Percentiles rank a stretch among this genome's conserved stretches.
These are phyloP conservation scores for Mermis nigrescens DNA, from an alignment of 2,888 invertebrate genomes.

Conservation along the genomic window DNA sequence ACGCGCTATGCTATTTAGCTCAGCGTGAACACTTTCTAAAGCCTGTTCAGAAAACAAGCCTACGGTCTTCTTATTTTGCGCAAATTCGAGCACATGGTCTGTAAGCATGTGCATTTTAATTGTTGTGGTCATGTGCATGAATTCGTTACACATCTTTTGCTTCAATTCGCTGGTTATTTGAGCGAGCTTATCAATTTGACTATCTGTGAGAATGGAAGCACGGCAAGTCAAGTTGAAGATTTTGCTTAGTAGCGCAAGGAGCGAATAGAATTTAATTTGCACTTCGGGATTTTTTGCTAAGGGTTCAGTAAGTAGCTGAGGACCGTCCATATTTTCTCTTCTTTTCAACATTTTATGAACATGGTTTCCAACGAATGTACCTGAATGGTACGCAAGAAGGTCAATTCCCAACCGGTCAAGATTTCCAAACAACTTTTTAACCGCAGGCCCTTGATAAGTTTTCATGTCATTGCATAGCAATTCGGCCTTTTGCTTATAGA, in stretches of 20 bases:
- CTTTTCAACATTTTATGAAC: not conserved
- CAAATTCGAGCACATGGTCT: not conserved
- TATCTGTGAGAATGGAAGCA: not conserved
- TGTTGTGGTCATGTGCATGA: not conserved
- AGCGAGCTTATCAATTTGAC: not conserved
- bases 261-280: not conserved
- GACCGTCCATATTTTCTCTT: not conserved
- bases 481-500: no score
- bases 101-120: not conserved
- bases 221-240: not conserved
- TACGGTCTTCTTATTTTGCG: not conserved
- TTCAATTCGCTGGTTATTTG: not conserved
- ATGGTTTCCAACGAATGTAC: not conserved
- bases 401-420: not conserved
- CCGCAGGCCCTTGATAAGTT: not conserved
- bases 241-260: not conserved
- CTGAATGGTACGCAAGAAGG: not conserved
- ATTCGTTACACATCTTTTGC: not conserved
- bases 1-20: not conserved
- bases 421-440: not conserved
- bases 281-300: not conserved
- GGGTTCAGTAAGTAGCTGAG: not conserved
- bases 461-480: no score
- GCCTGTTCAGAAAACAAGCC: not conserved
- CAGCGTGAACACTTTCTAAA: not conserved